Evolutionary conservation across 2,888 invertebrate genomes (phyloP), one percentile per base, ranked within the genome.

Genomic region (Stenurella melanura): DNA sequence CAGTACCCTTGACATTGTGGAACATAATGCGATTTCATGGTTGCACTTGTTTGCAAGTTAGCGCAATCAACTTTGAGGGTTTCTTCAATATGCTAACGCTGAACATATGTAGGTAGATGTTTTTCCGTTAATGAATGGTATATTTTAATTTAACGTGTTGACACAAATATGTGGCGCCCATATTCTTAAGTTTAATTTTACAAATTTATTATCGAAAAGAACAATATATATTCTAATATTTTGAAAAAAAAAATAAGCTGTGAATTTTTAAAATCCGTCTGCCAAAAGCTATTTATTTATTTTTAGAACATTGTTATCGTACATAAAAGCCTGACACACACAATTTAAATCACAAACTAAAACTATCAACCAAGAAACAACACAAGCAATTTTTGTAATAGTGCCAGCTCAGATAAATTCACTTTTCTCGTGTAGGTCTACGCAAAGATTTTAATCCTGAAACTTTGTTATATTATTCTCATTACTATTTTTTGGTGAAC

Each of bases 1-100:
- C 12, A 18, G 11, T 58, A 61, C 70, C 69, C 70, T 70, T 70
- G 70, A 70, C 70, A 60, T 70, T 70, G 70, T 18, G 34, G 10
- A 69, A 30, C n/a, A 54, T 34, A 18, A 58, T 56, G 19, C n/a
- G 58, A 19, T 38, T 34, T 38, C 69, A 58, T 17, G 69, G 69
- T 30, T 64, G 64, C 64, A 64, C 10, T 42, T 19, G 64, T 50
- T 42, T 42, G 18, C 21, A 18, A 64, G 18, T 12, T 19, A 64
- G 42, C 38, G 38, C 64, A 42, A 38, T 64, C 38, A 63, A 63
- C 63, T 34, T 63, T 63, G 17, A 10, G 15, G 7, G 30, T 7
- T 4, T 30, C 10, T 21, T 61, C 61, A 61, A 61, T 61, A 11
- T 4, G 3, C 38, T 11, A 38, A 38, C 38, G 12, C n/a, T 34